Base-by-base conservation (phyloP, 1,140 invertebrate genomes). In the Linepithema humile region DNA sequence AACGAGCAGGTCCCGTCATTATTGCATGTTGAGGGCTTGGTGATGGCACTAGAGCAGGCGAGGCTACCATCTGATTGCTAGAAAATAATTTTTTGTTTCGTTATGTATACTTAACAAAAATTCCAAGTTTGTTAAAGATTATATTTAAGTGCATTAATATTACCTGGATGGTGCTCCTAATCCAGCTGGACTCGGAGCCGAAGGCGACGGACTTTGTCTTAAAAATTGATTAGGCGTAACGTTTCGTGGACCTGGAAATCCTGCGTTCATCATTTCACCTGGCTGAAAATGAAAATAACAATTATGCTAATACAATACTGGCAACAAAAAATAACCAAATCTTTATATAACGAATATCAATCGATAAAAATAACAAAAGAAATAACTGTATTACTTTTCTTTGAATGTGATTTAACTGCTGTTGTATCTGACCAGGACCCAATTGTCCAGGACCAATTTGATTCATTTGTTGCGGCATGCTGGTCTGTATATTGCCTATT, bases 1-100 rank as follows among this genome's bases (percentile, higher is more conserved):
- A 95, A 74, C 95, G 89, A 84, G 94, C 94, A 10, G 93, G 92
- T 7, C 93, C 94, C 32, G 94, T 94, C 91, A 95, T 95, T 67
- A 95, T 93, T 15, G 95, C 91, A 93, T 95, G 95, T 78, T 96
- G 96, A 35, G 96, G 94, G 85, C 95, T 96, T 23, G 96, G 96
- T n/a, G 96, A 96, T n/a, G 96, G 96, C 60, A 96, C 96, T 69
- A 97, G 90, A 32, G 96, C 96, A 9, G 97, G 97, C 12, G 96
- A 97, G 38, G 96, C 95, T 17, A 96, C 96, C 96, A 97, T 96
- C 89, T 96, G 96, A 88, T 95, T 96, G 74, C 94, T 95, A 26
- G 12, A 90, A 89, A 85, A 73, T 38, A 83, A 83, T 70, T 23
- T 60, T 80, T 82, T 17, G 82, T 43, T 7, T 35, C 59, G 12